Base-by-base conservation (phyloP, 2,113 vertebrate genomes). In the Hiodon alosoides region DNA sequence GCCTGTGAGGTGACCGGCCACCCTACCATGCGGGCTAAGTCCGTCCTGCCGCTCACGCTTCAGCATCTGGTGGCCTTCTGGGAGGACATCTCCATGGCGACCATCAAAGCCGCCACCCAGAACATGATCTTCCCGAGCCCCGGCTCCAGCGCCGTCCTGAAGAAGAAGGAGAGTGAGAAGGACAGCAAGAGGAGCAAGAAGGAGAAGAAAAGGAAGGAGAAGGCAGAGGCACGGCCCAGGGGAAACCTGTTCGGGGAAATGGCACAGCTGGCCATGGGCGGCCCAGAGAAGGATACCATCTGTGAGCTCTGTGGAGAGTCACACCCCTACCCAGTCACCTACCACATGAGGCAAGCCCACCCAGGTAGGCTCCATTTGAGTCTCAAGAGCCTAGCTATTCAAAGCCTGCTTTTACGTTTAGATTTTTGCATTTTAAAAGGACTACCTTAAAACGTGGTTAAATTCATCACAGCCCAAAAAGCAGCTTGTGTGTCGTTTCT, bases 61-160 rank as follows among this genome's bases (percentile, higher is more conserved):
- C 97, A 99, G 77, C 97, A 99, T 74, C 88, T 99, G 69, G 97
- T 99, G 17, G 94, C 97, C 52, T 99, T 99, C 87, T 99, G 97
- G 97, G 97, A 99, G 83, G 97, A 99, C 80, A 98, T 98, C 78
- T 98, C 96, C 74, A 86, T 98, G 90, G 97, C 97, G 57, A 98
- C 97, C 53, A 98, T 98, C 84, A 98, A 98, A 87, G 97, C 97
- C 14, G 96, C 97, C 65, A 98, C 96, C 61, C 97, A 99, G 85
- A 99, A 99, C 83, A 98, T 99, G 96, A 99, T 99, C 79, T 98
- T 99, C 83, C 97, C 97, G 76, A 99, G 97, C 83, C 97, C 96
- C 0, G 97, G 97, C 10, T 98, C 97, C 70, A 98, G 96, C 59
- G 97, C 97, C 14, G 95, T 98, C 14, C 84, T 99, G 55, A 98